A percentile compares a stretch with the other conserved stretches of the same genome.
Evolutionary conservation across 2,113 vertebrate species (phyloP).

Genomic region (Grallaria varia): DNA sequence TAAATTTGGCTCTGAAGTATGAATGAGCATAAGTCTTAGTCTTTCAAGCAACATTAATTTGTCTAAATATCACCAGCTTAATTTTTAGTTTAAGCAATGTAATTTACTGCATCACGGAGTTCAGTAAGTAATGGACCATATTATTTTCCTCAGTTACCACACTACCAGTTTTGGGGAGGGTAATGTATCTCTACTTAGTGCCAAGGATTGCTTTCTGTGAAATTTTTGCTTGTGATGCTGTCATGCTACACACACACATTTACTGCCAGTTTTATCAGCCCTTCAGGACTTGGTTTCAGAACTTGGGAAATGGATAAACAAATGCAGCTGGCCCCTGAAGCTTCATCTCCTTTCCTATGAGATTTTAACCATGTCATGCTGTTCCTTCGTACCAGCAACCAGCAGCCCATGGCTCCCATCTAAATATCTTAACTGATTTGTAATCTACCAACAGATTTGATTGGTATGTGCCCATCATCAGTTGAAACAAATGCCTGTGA

Average conservation of each 20-base stretch:
- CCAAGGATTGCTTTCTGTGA: neutral
- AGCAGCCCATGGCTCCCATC: neutral
- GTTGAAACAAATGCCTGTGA: neutral
- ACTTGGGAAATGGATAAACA: neutral
- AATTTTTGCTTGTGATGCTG: neutral
- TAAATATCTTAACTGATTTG: neutral
- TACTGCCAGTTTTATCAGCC: neutral
- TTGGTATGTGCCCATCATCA: neutral
- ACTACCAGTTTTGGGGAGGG: neutral
- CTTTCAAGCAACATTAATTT: constrained; percentile 9
- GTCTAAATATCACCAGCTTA: neutral
- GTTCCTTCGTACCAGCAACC: neutral
- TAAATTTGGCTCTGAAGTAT: neutral
- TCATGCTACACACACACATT: neutral
- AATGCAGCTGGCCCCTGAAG: neutral
- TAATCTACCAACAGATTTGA: neutral
- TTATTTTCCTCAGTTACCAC: neutral
- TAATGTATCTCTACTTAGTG: constrained; percentile 4
- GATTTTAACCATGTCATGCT: neutral
- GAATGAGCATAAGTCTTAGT: neutral
- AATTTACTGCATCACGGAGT: neutral
- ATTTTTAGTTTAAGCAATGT: constrained; percentile 18
- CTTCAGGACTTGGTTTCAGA: neutral
- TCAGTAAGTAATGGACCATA: neutral
- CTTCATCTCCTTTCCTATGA: neutral